A percentile compares a stretch with the other conserved stretches of the same genome.
These are phyloP conservation scores for Pseudococcus longispinus DNA, from an alignment of 2,888 invertebrate species.

Conservation along the genomic window DNA sequence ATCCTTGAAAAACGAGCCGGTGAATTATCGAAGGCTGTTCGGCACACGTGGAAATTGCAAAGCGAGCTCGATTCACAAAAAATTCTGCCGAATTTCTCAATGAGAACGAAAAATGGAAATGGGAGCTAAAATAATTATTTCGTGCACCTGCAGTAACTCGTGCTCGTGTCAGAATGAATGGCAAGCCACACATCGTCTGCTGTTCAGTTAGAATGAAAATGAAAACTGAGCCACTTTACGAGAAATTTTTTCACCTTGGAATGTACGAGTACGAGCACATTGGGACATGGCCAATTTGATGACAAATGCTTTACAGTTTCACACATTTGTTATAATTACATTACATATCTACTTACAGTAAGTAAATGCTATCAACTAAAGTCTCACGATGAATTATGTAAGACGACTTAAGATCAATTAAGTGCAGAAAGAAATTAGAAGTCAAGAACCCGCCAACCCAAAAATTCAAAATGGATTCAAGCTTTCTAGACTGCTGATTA, in stretches of 20 bases:
- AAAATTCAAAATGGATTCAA: too few species aligned
- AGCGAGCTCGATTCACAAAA: background rate
- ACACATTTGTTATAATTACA: background rate
- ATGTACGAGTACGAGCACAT: too few species aligned
- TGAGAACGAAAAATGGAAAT: background rate
- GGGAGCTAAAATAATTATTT: background rate
- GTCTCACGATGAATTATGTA: background rate
- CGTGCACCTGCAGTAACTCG: background rate
- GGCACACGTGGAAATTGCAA: background rate
- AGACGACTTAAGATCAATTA: background rate
- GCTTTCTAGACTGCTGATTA: too few species aligned
- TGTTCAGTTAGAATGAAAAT: background rate
- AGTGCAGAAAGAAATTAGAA: too few species aligned
- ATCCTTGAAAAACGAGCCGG: too few species aligned
- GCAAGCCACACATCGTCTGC: background rate
- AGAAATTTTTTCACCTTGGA: conserved; percentile 11
- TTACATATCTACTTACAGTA: background rate
- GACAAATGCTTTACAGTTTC: background rate
- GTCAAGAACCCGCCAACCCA: too few species aligned
- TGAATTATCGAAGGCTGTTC: background rate
- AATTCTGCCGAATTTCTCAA: background rate
- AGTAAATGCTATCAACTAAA: background rate
- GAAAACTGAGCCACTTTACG: background rate
- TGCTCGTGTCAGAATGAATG: background rate
- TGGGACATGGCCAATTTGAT: conserved; percentile 7